Conservation (phyloP, 2,113 vertebrate species). For the Daubentonia madagascariensis region DNA sequence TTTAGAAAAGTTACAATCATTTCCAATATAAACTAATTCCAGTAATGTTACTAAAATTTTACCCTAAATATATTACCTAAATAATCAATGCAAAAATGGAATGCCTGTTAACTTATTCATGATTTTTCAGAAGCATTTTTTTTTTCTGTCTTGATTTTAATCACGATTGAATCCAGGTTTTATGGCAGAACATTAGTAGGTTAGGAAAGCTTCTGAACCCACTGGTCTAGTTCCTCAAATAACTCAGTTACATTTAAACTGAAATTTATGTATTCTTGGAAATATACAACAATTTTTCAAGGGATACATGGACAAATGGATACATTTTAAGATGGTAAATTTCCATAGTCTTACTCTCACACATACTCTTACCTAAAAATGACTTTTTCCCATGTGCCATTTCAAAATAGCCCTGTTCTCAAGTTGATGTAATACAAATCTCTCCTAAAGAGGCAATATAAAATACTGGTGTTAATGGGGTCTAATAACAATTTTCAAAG, state of each 20-base stretch:
- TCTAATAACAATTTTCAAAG: neutral
- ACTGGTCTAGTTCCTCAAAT: fast-evolving
- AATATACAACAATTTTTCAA: neutral
- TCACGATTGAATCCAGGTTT: neutral
- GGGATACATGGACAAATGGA: neutral
- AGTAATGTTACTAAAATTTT: neutral
- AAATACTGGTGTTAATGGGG: neutral
- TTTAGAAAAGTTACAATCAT: neutral
- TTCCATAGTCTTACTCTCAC: neutral
- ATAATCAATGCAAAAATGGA: neutral
- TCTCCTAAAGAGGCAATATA: neutral
- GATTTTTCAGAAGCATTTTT: neutral
- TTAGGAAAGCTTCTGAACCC: too few species aligned
- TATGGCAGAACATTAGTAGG: neutral
- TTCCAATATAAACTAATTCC: neutral
- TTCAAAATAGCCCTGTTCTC: neutral
- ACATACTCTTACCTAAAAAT: neutral
- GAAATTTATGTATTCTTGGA: neutral
- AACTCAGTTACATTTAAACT: neutral
- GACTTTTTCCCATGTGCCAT: neutral
- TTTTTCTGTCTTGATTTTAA: neutral
- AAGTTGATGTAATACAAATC: neutral
- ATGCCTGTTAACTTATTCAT: neutral
- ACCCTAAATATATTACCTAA: neutral
- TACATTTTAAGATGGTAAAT: neutral